Base-by-base conservation (phyloP, 2,113 vertebrate species). In the Pachypanchax playfairii region DNA sequence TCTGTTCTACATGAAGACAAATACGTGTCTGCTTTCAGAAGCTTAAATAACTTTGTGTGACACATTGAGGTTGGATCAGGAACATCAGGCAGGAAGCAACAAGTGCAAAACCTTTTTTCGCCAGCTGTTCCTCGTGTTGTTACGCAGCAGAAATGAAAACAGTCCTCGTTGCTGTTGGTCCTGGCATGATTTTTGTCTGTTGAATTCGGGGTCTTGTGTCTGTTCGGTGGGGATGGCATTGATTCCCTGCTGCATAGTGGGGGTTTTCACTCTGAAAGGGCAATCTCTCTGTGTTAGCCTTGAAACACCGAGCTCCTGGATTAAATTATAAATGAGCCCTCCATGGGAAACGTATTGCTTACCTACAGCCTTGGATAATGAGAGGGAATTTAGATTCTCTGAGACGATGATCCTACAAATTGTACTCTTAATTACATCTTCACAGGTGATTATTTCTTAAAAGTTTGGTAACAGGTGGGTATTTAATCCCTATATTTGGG, bases 281-380 rank as follows among this genome's bases (percentile, higher is more conserved):
- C 85, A 88, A 74, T 76, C 77, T 85, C 80, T 78, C 81, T 80
- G 75, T 79, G 81, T 81, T 77, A 87, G 82, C 84, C 80, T 84
- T 80, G 83, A 87, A 79, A 86, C 85, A 82, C 85, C 67, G 41
- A 76, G 75, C 74, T 84, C 75, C 65, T 60, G 65, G 73, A 75
- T 86, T 90, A 86, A 92, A 90, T 91, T 87, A 91, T 90, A 90
- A 83, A 88, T 88, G 85, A 91, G 80, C 68, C 79, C 84, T 83
- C 80, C 60, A 77, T 82, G 80, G 86, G 81, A 84, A 80, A 74
- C 66, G 42, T 72, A 70, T 70, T 73, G 65, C 75, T 77, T 64
- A 76, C 77, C 24, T 25, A 48, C 33, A 71, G 64, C 68, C 39
- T 63, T 5, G 59, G 53, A 80, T 82, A 79, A 79, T 82, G 75